These are phyloP conservation scores for Acanthaster planci DNA, from an alignment of 35 echinoderm and acorn worm genomes.

Conservation along the genomic window DNA sequence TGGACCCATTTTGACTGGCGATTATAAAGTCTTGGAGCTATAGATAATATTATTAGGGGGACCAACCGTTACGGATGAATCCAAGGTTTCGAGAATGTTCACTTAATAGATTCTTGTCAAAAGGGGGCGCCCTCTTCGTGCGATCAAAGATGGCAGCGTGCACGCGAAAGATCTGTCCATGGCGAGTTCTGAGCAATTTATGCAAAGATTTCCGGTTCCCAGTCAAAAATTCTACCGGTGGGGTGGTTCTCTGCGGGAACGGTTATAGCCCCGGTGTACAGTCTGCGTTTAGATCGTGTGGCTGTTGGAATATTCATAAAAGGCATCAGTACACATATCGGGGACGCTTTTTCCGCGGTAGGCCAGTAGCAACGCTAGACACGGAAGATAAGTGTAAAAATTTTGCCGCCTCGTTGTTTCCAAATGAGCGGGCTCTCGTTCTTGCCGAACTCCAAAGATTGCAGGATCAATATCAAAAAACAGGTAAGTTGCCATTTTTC, in stretches of 20 bases:
- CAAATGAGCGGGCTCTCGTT: constrained; percentile 14
- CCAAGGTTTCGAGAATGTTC: no score
- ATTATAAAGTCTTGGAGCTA: no score
- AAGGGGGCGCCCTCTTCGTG: neutral
- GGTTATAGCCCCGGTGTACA: neutral
- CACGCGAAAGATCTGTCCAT: neutral
- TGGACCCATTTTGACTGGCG: no score
- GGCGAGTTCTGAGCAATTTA: neutral
- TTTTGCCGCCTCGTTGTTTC: constrained; percentile 6
- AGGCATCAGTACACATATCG: neutral
- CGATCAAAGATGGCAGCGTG: constrained; percentile 5
- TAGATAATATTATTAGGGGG: no score
- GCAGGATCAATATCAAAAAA: neutral
- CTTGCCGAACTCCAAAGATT: neutral
- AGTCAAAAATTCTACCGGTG: neutral
- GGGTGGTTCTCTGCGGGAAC: neutral
- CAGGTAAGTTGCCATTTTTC: neutral
- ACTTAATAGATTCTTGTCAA: no score
- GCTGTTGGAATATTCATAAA: neutral
- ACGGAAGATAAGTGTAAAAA: neutral
- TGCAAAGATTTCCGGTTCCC: neutral
- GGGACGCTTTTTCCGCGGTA: neutral
- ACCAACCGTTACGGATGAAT: no score
- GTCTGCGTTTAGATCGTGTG: neutral
- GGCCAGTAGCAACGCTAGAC: neutral